phyloP scores from a whole-genome alignment of 2,113 vertebrate genomes.

The Corydoras sp. region DNA sequence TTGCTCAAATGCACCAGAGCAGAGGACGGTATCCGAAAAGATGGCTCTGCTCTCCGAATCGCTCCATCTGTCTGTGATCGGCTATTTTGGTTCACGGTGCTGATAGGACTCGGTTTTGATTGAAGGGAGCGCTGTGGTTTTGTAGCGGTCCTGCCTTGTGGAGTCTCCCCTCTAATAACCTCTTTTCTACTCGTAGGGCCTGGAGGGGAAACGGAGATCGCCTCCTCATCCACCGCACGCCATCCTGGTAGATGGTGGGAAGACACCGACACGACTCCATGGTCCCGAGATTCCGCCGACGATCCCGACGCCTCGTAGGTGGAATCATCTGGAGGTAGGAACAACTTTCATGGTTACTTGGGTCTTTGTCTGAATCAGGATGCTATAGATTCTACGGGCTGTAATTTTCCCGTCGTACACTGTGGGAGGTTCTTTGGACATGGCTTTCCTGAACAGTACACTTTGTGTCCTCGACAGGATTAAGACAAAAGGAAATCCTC shows the following conservation, averaged over 20 bases:
- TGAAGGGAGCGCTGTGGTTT: slow-evolving; percentile 61
- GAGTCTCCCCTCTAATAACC: slow-evolving; percentile 53
- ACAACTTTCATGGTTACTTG: slow-evolving; percentile 14
- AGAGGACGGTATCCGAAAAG: slow-evolving; percentile 46
- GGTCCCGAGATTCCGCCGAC: slow-evolving; percentile 46
- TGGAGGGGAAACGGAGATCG: slow-evolving; percentile 51
- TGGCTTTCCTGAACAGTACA: slow-evolving; percentile 13
- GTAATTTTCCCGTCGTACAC: slow-evolving; percentile 9
- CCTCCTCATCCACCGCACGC: slow-evolving; percentile 49
- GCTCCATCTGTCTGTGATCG: slow-evolving; percentile 67
- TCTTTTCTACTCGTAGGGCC: slow-evolving; percentile 49
- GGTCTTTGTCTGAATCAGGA: slow-evolving; percentile 9
- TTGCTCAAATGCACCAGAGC: slow-evolving; percentile 52
- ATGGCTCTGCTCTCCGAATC: slow-evolving; percentile 58
- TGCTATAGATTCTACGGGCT: slow-evolving; percentile 16
- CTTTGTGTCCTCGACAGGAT: background rate
- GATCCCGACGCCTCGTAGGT: slow-evolving; percentile 64
- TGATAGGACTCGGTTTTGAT: slow-evolving; percentile 60
- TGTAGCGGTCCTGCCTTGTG: slow-evolving; percentile 61
- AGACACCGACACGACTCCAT: slow-evolving; percentile 44
- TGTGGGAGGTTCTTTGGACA: slow-evolving; percentile 16
- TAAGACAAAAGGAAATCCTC: background rate
- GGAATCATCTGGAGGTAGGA: slow-evolving; percentile 56
- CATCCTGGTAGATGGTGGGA: slow-evolving; percentile 44
- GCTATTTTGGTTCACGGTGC: slow-evolving; percentile 66